Evolutionary conservation across 2,797 vertebrate species (phyloP).

Genomic region (Cossypha niveicapilla): DNA sequence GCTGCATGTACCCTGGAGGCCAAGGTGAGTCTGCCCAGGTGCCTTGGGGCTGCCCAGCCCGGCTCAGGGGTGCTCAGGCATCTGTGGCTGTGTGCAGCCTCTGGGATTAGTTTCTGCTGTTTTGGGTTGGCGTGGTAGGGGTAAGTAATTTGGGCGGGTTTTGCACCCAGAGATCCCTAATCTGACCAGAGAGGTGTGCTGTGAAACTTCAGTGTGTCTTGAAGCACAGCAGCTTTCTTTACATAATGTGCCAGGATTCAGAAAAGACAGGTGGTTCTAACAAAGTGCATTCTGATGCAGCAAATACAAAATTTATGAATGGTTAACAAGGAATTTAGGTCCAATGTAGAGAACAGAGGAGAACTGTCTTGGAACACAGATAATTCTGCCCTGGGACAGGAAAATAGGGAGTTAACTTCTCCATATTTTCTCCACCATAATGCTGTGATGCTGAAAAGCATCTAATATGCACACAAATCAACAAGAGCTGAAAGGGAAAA

Average conservation of each 20-base stretch:
- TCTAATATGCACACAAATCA: background rate
- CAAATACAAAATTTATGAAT: background rate
- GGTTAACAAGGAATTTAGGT: background rate
- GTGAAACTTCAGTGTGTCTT: background rate
- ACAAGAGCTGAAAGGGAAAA: background rate
- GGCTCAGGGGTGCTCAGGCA: too few species aligned
- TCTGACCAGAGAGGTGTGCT: background rate
- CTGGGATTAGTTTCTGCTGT: background rate
- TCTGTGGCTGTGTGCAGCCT: background rate
- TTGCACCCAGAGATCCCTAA: background rate
- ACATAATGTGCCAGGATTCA: background rate
- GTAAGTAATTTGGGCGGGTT: background rate
- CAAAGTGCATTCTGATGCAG: background rate
- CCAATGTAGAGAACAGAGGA: background rate
- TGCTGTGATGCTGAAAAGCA: background rate
- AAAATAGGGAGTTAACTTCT: background rate
- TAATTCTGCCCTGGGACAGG: background rate
- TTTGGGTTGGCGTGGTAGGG: background rate
- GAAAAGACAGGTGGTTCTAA: background rate
- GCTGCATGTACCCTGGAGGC: constrained; percentile 97
- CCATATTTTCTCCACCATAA: background rate
- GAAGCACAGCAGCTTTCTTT: background rate
- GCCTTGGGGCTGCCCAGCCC: background rate
- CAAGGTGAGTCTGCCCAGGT: constrained; percentile 79
- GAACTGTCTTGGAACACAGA: background rate